Evolutionary conservation across 2,888 invertebrate genomes (phyloP).

Genomic region (Crepidodera aurea): DNA sequence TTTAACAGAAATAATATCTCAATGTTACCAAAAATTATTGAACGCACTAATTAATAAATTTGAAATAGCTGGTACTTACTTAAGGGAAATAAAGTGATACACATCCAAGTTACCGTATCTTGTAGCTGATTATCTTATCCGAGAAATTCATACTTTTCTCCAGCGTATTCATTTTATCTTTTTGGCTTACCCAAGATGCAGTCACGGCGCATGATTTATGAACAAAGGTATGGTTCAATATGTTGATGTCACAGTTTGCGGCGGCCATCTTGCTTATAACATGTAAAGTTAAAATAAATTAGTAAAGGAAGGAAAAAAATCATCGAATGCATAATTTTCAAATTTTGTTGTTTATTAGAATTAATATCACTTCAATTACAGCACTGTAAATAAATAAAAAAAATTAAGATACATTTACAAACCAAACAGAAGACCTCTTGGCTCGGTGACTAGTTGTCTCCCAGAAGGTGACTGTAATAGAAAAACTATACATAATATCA

Average conservation of each 20-base stretch:
- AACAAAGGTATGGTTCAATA: conserved; percentile 32
- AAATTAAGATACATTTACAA: conserved; percentile 54
- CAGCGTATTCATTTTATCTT: neutral
- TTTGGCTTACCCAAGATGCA: conserved; percentile 34
- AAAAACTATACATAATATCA: conserved; percentile 60
- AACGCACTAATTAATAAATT: conserved; percentile 19
- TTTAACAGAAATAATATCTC: too few species aligned
- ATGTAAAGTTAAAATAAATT: conserved; percentile 56
- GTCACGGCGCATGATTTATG: conserved; percentile 32
- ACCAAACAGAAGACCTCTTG: conserved; percentile 53
- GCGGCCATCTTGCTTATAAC: conserved; percentile 50
- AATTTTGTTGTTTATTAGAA: conserved; percentile 44
- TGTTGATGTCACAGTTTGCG: conserved; percentile 32
- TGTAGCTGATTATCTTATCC: neutral
- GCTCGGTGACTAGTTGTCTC: conserved; percentile 43
- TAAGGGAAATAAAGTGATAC: conserved; percentile 18
- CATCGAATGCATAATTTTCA: conserved; percentile 35
- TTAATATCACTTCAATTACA: conserved; percentile 45
- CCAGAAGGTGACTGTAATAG: conserved; percentile 58
- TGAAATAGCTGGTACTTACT: conserved; percentile 38
- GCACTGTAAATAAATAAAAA: conserved; percentile 38
- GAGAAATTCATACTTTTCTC: neutral
- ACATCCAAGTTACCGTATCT: conserved; percentile 17
- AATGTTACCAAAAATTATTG: neutral
- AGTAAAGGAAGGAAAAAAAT: conserved; percentile 45